These are phyloP conservation scores for Microtus montanus DNA, from an alignment of 2,113 vertebrate species.

Conservation along the genomic window DNA sequence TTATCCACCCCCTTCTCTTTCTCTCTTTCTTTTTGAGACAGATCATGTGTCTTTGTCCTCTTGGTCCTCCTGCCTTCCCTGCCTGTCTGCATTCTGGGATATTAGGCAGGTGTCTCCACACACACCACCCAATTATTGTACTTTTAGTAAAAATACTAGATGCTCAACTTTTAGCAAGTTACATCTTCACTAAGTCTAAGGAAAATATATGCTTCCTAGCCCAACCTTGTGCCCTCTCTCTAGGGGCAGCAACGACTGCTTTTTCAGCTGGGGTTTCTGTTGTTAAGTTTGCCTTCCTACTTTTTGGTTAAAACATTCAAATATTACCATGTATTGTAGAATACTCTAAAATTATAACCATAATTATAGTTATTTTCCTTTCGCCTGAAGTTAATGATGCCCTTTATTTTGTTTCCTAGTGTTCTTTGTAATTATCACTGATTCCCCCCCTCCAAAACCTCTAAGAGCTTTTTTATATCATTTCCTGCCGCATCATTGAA, in stretches of 20 bases:
- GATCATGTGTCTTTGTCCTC: background rate
- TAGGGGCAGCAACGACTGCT: background rate
- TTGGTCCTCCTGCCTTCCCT: background rate
- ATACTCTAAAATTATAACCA: conserved; percentile 10
- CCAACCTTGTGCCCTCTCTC: background rate
- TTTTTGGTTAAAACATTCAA: conserved; percentile 30
- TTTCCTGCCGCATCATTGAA: background rate
- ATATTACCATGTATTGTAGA: background rate
- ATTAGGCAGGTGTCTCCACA: background rate
- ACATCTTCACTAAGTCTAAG: background rate
- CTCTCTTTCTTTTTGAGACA: background rate
- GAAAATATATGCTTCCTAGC: background rate
- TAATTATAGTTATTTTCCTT: conserved; percentile 8
- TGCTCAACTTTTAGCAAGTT: background rate
- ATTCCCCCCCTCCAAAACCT: accelerated
- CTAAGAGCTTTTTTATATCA: background rate
- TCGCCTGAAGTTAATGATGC: background rate
- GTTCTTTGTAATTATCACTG: background rate
- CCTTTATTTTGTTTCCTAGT: background rate
- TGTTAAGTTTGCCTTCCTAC: background rate
- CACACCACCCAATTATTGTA: background rate
- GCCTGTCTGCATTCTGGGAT: background rate
- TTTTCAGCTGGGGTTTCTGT: background rate
- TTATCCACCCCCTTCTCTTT: background rate
- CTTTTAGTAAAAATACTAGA: conserved; percentile 27